These are phyloP conservation scores for Puntigrus tetrazona DNA, from an alignment of 2,113 vertebrate species.

Conservation along the genomic window DNA sequence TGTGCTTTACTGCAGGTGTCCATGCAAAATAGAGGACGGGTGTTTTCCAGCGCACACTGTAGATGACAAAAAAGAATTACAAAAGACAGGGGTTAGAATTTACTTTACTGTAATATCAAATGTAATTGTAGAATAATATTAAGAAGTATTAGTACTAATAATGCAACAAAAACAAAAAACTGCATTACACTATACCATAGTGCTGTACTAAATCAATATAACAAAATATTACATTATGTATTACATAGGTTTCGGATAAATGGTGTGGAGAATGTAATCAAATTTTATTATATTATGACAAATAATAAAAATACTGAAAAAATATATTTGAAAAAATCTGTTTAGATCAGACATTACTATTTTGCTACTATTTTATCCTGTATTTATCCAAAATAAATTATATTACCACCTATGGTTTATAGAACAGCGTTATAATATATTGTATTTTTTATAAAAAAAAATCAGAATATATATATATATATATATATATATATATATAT, in stretches of 20 bases:
- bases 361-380: neutral
- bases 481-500: too few relatives aligned
- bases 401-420: neutral
- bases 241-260: neutral
- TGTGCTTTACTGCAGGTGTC: slow-evolving; percentile 65
- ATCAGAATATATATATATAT: too few relatives aligned
- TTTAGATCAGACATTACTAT: neutral
- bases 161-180: neutral
- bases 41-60: neutral
- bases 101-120: neutral
- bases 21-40: neutral
- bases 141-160: neutral
- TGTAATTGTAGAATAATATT: neutral
- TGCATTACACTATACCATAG: neutral
- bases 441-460: too few relatives aligned
- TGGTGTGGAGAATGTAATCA: neutral
- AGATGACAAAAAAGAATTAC: neutral
- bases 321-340: neutral
- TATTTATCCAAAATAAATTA: neutral
- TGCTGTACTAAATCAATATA: too few relatives aligned
- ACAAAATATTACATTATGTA: too few relatives aligned
- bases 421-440: too few relatives aligned
- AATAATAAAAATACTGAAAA: neutral
- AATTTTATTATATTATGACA: neutral
- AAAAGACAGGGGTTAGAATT: neutral